phyloP scores from a whole-genome alignment of 2,888 invertebrate genomes.

The Geophilus truncorum region DNA sequence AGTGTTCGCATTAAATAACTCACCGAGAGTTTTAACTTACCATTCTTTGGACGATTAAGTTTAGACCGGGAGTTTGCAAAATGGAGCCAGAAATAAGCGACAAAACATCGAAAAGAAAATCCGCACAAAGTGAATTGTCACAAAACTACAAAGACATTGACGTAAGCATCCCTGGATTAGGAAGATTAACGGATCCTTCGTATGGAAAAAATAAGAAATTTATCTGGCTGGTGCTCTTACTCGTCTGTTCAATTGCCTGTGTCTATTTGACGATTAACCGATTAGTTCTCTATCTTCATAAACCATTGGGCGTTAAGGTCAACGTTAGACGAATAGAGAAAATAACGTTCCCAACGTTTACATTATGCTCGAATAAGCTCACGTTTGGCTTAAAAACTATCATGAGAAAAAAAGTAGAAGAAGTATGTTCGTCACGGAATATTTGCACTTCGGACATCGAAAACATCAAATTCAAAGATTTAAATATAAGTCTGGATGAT shows the following conservation, averaged over 20 bases:
- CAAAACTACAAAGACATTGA: not conserved
- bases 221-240: not conserved
- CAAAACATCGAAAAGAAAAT: too few species aligned
- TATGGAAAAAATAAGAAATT: not conserved
- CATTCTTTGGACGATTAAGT: too few species aligned
- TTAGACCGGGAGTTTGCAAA: too few species aligned
- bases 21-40: too few species aligned
- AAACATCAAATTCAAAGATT: not conserved
- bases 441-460: not conserved
- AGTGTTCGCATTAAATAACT: too few species aligned
- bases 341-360: not conserved
- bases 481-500: not conserved
- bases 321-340: not conserved
- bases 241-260: not conserved
- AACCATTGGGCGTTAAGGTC: not conserved
- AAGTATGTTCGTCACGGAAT: not conserved
- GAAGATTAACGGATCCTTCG: not conserved
- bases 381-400: not conserved
- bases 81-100: too few species aligned
- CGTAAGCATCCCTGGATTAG: not conserved
- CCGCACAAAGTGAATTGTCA: too few species aligned
- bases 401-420: not conserved
- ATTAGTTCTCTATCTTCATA: not conserved
- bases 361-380: not conserved
- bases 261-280: not conserved